Percentiles rank a stretch among this genome's conserved stretches.
Evolutionary conservation across 2,113 vertebrate species (phyloP).

Genomic region (Calidris pygmaea): DNA sequence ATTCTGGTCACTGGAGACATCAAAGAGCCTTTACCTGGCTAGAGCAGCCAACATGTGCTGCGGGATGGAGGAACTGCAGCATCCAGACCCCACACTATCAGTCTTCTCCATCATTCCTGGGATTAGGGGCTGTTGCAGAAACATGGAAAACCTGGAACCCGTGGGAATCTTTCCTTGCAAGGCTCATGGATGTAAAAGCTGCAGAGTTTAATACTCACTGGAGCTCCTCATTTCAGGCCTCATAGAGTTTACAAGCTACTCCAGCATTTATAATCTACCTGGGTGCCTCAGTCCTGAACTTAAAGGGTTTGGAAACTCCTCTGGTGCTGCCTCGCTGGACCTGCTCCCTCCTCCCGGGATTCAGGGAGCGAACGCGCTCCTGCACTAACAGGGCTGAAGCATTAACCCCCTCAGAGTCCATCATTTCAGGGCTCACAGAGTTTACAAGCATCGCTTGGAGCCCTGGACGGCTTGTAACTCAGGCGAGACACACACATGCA

Average conservation of each 20-base stretch:
- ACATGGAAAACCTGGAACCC: background rate
- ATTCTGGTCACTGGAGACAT: background rate
- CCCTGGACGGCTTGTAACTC: background rate
- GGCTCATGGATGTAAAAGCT: background rate
- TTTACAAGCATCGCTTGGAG: background rate
- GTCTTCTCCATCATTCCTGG: accelerated
- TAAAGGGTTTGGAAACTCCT: background rate
- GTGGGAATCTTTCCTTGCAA: background rate
- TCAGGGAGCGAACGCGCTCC: accelerated
- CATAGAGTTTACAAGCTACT: conserved; percentile 26
- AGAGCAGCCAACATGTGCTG: background rate
- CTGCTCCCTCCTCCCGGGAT: background rate
- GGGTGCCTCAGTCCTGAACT: background rate
- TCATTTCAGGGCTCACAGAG: background rate
- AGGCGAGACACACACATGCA: accelerated
- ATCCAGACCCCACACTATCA: accelerated
- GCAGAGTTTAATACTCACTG: background rate
- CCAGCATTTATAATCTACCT: background rate
- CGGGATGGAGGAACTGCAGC: background rate
- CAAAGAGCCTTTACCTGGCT: background rate
- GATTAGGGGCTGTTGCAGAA: background rate
- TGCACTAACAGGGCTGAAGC: background rate
- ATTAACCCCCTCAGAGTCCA: background rate
- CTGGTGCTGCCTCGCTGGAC: accelerated
- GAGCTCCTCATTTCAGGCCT: conserved; percentile 45